Base-by-base conservation (phyloP, 2,797 vertebrate species). In the Synaphobranchus kaupii region DNA sequence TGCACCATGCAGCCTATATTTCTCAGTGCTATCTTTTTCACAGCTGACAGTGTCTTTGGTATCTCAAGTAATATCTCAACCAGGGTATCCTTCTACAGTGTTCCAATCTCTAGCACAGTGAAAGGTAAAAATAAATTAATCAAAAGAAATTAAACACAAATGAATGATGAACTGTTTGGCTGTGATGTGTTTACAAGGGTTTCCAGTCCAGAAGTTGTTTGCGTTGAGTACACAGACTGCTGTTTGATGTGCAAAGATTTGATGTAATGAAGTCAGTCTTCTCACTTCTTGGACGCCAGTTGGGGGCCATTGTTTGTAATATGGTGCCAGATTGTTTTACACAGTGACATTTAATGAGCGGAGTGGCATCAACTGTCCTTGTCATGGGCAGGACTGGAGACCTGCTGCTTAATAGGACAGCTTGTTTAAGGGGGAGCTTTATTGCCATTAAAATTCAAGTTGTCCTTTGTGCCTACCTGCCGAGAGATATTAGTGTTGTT, bases 151-250 rank as follows among this genome's bases (percentile, higher is more conserved):
- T 73, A 73, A 73, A 73, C 31, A 34, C 31, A 76, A 76, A 76
- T 39, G 13, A 76, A 39, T 13, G 71, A 39, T 39, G 71, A 34
- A 17, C 4, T 17, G 0, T 39, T 73, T 3, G 31, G 71, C 71
- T 39, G 71, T 76, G 71, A 6, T 44, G 34, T 17, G 71, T 76
- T 76, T 76, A 44, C 31, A 10, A 76, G 3, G n/a, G 13, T 76
- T 76, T 76, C 71, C 71, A 39, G 34, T 76, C 10, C 68, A 73
- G 68, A 76, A 52, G 50, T 17, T 82, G 50, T 82, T 82, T 82
- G 80, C 22, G 22, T 82, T 50, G 17, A 50, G 44, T 28, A 52
- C 10, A 82, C 20, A 52, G 47, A 9, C 44, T 28, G 48, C 22
- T 52, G 44, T 44, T 82, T 82, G n/a, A 82, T 39, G 80, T 48